A percentile compares a stretch with the other conserved stretches of the same genome.
Conservation (phyloP, 2,113 vertebrate species). For the Acrocephalus arundinaceus region DNA sequence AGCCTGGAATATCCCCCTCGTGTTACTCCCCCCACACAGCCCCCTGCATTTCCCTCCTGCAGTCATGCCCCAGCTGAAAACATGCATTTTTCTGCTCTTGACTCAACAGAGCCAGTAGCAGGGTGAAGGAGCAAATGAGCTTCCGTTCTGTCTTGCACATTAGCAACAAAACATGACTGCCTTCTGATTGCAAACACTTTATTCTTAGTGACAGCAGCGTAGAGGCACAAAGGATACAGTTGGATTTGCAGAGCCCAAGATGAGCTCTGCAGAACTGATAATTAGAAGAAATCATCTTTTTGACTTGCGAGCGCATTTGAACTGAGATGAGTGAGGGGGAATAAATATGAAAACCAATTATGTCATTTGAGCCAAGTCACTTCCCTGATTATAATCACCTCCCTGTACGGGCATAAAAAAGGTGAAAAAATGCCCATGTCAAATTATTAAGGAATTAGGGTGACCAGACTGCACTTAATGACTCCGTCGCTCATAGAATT, state of each 20-base stretch:
- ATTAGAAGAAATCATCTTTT: conserved; percentile 66
- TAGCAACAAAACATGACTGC: conserved; percentile 38
- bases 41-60: not conserved
- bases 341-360: conserved; percentile 68
- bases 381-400: conserved; percentile 42
- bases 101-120: not conserved
- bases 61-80: not conserved
- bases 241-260: conserved; percentile 49
- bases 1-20: not conserved
- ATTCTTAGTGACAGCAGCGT: conserved; percentile 43
- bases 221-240: conserved; percentile 61
- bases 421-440: conserved; percentile 43
- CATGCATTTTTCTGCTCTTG: not conserved
- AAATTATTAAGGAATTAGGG: conserved; percentile 55
- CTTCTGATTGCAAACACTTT: conserved; percentile 55
- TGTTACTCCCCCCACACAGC: not conserved
- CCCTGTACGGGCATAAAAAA: conserved; percentile 40
- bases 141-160: conserved; percentile 34
- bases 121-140: conserved; percentile 3
- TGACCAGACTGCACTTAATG: conserved; percentile 42
- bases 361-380: conserved; percentile 48
- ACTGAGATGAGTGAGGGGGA: conserved; percentile 53
- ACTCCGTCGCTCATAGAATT: conserved; percentile 13
- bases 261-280: conserved; percentile 46
- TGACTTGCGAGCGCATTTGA: conserved; percentile 61